Conservation (phyloP, 2,113 vertebrate genomes). For the Copsychus sechellarum region DNA sequence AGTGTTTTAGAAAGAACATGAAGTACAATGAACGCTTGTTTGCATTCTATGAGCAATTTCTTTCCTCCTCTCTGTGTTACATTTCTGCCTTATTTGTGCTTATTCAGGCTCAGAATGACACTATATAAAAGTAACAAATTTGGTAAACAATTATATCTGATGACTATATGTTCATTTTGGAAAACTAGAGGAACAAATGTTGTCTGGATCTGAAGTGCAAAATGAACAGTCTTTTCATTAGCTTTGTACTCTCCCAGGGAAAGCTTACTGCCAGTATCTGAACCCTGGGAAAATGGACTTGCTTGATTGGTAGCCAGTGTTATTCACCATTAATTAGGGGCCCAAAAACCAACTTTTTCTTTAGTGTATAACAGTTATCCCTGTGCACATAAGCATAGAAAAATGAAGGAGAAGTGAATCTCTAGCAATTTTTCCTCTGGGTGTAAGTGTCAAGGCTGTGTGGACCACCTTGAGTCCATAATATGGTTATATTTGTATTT, state of each 20-base stretch:
- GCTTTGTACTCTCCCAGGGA: neutral
- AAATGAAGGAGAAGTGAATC: neutral
- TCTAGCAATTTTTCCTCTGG: neutral
- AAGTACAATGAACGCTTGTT: neutral
- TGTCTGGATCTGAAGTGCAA: constrained; percentile 1
- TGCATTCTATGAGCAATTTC: neutral
- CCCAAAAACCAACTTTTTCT: neutral
- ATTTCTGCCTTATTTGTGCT: constrained; percentile 21
- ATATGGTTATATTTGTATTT: neutral
- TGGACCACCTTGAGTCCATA: neutral
- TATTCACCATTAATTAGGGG: neutral
- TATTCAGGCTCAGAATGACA: constrained; percentile 9
- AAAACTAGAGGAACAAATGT: constrained; percentile 14
- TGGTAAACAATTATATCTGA: constrained; percentile 48
- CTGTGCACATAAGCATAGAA: neutral
- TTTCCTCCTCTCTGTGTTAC: neutral
- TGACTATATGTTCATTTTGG: constrained; percentile 23
- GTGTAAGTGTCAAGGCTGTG: neutral
- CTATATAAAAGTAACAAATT: neutral
- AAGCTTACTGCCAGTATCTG: neutral
- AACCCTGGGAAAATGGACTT: neutral
- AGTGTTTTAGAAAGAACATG: neutral
- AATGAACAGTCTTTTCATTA: constrained; percentile 15
- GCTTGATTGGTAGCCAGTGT: neutral
- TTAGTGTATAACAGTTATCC: neutral